A percentile compares a stretch with the other conserved stretches of the same genome.
These are phyloP conservation scores for Dermochelys coriacea DNA, from an alignment of 2,797 vertebrate genomes.

Conservation along the genomic window DNA sequence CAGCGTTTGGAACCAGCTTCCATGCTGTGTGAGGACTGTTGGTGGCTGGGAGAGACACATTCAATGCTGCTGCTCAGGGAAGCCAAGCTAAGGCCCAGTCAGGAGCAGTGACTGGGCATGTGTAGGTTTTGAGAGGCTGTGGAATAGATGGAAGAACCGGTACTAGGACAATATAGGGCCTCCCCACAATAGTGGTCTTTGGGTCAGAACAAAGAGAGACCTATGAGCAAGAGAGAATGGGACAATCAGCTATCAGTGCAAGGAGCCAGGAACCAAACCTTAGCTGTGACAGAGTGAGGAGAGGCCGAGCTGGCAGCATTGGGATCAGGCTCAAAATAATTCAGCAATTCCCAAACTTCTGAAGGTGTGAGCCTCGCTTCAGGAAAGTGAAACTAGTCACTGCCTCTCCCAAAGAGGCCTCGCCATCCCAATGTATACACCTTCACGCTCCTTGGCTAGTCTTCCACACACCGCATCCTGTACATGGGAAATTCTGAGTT, in stretches of 20 bases:
- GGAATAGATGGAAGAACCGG: neutral
- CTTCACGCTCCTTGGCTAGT: neutral
- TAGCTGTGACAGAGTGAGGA: neutral
- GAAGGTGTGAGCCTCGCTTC: neutral
- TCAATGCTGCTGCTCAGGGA: neutral
- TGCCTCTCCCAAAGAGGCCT: neutral
- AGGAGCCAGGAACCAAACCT: neutral
- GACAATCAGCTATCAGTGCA: neutral
- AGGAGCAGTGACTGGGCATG: neutral
- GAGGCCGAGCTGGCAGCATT: neutral
- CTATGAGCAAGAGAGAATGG: neutral
- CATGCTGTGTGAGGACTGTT: neutral
- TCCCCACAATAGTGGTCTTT: neutral
- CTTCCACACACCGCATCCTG: neutral
- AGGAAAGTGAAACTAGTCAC: neutral
- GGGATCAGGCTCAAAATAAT: neutral
- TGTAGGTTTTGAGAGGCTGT: neutral
- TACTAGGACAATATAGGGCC: neutral
- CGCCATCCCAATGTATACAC: neutral
- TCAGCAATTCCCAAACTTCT: neutral
- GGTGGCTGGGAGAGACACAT: neutral
- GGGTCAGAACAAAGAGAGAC: neutral
- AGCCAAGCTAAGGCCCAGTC: neutral
- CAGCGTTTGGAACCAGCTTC: neutral
- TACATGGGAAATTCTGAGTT: neutral